phyloP scores from a whole-genome alignment of 2,113 vertebrate species.

The Cephalopholis sonnerati region DNA sequence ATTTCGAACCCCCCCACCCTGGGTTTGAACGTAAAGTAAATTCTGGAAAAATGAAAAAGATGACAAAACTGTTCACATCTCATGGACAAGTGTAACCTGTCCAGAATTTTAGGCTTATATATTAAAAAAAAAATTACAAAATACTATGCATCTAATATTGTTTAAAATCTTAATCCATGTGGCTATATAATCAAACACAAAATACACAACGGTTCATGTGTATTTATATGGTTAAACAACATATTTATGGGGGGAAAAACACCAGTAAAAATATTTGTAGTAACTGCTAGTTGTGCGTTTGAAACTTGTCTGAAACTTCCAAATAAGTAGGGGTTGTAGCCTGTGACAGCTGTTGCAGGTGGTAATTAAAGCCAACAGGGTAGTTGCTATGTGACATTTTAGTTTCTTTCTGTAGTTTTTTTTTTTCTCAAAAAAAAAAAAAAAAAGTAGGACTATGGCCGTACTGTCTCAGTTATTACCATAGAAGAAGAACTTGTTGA shows the following conservation, averaged over 20 bases:
- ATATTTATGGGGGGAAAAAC: neutral
- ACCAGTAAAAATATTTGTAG: neutral
- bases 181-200: no score
- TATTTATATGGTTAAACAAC: neutral
- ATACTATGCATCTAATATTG: no score
- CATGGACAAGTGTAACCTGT: no score
- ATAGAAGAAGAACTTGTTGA: neutral
- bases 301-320: neutral
- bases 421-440: neutral
- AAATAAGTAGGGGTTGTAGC: neutral
- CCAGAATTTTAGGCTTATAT: no score
- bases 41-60: no score
- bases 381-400: neutral
- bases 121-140: no score
- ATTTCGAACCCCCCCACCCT: no score
- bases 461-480: neutral
- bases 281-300: neutral
- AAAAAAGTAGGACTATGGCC: no score
- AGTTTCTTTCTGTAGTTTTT: neutral
- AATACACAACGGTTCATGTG: neutral
- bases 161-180: no score
- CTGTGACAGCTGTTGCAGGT: slow-evolving; percentile 6
- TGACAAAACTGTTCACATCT: no score
- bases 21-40: no score
- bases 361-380: neutral